Conservation (phyloP, 1,140 invertebrate genomes). For the Himalopsyche phryganea region DNA sequence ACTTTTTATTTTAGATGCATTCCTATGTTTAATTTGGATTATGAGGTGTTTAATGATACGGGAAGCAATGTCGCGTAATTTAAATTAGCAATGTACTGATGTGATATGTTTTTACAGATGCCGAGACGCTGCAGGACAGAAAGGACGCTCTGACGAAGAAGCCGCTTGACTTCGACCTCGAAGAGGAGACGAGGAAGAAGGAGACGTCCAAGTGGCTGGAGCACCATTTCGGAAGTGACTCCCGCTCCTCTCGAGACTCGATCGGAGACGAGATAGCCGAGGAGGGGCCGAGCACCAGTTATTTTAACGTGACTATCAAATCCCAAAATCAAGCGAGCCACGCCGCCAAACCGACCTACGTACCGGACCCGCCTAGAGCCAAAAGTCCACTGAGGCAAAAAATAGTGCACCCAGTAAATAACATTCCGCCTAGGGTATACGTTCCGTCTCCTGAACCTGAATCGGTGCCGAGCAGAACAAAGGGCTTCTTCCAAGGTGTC, state of each 20-base stretch:
- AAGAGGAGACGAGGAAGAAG: constrained; percentile 82
- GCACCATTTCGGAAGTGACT: constrained; percentile 84
- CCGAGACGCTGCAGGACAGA: constrained; percentile 55
- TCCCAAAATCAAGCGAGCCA: constrained; percentile 52
- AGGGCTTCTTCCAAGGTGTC: constrained; percentile 67
- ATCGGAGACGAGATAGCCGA: constrained; percentile 53
- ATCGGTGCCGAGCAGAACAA: constrained; percentile 40
- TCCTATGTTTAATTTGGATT: no score
- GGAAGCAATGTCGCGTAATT: no score
- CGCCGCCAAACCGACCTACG: constrained; percentile 46
- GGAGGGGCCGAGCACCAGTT: constrained; percentile 59
- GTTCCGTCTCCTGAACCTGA: constrained; percentile 44
- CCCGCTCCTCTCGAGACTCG: constrained; percentile 67
- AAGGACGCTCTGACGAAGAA: constrained; percentile 77
- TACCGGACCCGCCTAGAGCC: constrained; percentile 35
- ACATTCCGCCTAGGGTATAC: constrained; percentile 46
- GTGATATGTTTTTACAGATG: constrained; percentile 36
- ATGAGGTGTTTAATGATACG: no score
- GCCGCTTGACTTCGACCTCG: constrained; percentile 77
- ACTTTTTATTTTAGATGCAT: no score
- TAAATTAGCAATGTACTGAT: not conserved
- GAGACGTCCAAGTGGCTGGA: constrained; percentile 88
- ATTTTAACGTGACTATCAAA: constrained; percentile 76
- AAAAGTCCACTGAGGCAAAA: constrained; percentile 38
- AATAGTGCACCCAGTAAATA: not conserved